Conservation (phyloP, 2,888 invertebrate genomes). For the Cyclophora albipunctata region DNA sequence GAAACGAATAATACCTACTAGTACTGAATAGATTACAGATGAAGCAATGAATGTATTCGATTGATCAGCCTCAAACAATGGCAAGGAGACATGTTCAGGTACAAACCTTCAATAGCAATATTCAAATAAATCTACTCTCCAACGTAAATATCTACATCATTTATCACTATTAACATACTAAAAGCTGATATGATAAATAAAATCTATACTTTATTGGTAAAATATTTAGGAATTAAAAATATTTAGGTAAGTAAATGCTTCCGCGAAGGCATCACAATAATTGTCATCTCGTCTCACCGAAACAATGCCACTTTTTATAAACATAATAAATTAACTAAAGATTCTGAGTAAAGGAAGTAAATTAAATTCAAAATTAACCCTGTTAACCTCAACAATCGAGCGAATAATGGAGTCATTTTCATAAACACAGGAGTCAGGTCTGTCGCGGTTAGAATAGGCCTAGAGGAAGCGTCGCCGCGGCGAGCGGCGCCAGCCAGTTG, state of each 20-base stretch:
- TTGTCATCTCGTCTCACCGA: constrained; percentile 25
- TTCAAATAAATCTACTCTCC: constrained; percentile 28
- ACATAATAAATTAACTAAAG: constrained; percentile 43
- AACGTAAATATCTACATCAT: constrained; percentile 49
- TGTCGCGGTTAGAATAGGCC: constrained; percentile 7
- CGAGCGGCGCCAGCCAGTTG: too few species aligned
- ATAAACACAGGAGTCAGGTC: too few species aligned
- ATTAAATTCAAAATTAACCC: constrained; percentile 53
- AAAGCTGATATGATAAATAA: constrained; percentile 67
- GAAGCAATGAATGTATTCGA: not conserved
- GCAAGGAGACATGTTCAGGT: constrained; percentile 40
- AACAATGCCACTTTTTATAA: constrained; percentile 17
- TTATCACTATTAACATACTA: constrained; percentile 44
- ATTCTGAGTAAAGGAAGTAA: constrained; percentile 29
- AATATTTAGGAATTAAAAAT: constrained; percentile 46
- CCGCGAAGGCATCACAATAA: constrained; percentile 22
- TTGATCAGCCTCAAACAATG: constrained; percentile 16
- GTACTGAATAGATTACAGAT: not conserved
- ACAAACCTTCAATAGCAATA: constrained; percentile 41
- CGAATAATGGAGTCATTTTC: constrained; percentile 2
- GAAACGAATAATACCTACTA: not conserved
- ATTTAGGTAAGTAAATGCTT: constrained; percentile 53
- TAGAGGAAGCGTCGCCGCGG: not conserved
- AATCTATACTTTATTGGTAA: constrained; percentile 60
- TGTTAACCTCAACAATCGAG: constrained; percentile 44